These are phyloP conservation scores for Beroe forskalii DNA, from an alignment of 37 sponge, comb jelly and placozoan genomes.

Conservation along the genomic window DNA sequence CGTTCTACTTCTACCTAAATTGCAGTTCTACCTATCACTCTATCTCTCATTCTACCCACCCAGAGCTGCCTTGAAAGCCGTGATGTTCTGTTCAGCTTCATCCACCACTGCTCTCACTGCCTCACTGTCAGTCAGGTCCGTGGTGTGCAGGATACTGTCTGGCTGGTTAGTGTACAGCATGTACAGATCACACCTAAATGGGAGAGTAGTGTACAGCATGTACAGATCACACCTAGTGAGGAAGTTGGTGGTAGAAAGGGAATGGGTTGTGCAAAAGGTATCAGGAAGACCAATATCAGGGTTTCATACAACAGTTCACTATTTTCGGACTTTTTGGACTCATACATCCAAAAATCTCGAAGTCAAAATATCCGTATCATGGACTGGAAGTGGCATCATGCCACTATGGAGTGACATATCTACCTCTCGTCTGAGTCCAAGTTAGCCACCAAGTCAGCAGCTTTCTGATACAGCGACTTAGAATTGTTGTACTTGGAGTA, in stretches of 20 bases:
- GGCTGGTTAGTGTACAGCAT: constrained; percentile 24
- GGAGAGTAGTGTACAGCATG: not conserved
- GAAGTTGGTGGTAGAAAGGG: not conserved
- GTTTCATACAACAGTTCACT: too few relatives aligned
- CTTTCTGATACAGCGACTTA: not conserved
- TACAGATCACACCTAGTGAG: constrained; percentile 27
- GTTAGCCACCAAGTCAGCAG: not conserved
- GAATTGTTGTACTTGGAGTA: not conserved
- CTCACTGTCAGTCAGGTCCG: not conserved
- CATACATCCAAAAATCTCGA: too few relatives aligned
- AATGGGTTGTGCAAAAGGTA: too few relatives aligned
- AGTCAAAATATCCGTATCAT: too few relatives aligned
- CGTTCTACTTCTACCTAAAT: too few relatives aligned
- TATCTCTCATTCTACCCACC: too few relatives aligned
- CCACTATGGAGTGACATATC: too few relatives aligned
- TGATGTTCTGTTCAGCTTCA: not conserved
- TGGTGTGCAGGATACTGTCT: not conserved
- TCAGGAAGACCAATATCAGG: too few relatives aligned
- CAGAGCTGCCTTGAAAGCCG: not conserved
- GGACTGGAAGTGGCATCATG: too few relatives aligned
- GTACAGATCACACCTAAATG: constrained; percentile 26
- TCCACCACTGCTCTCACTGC: not conserved
- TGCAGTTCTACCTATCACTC: too few relatives aligned
- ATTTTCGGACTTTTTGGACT: too few relatives aligned
- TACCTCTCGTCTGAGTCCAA: not conserved